Conservation (phyloP, 2,113 vertebrate species). For the Vulpes lagopus region DNA sequence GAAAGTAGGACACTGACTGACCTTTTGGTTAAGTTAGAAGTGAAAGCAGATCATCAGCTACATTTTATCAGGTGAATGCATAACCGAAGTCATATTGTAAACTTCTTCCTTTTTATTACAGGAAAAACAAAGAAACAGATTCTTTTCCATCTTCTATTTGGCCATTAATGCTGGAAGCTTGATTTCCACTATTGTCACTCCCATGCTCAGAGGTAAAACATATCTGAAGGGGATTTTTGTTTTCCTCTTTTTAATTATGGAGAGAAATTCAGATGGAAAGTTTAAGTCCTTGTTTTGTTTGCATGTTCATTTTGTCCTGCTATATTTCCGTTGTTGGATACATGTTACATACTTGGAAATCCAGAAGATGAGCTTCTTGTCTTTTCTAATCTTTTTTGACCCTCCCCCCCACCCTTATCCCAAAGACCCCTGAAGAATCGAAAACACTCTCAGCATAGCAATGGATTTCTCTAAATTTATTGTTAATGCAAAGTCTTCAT, state of each 20-base stretch:
- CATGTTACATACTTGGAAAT: neutral
- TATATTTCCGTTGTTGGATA: neutral
- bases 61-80: neutral
- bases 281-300: neutral
- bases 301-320: neutral
- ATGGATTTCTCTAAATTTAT: neutral
- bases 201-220: constrained; percentile 93
- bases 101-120: constrained; percentile 82
- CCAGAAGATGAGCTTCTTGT: neutral
- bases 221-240: too few relatives aligned
- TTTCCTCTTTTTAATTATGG: neutral
- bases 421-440: neutral
- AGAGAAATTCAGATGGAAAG: neutral
- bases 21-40: neutral
- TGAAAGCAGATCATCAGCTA: neutral
- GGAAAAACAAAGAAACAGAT: constrained; percentile 93
- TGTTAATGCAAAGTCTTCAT: neutral
- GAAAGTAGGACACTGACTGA: neutral
- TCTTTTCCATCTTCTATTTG: constrained; percentile 98
- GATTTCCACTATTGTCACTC: constrained; percentile 95
- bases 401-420: neutral
- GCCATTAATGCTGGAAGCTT: constrained; percentile 96
- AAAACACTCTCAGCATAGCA: neutral
- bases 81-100: neutral
- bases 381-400: neutral